Percentiles rank a stretch among this genome's conserved stretches.
Evolutionary conservation across 2,113 vertebrate species (phyloP).

Genomic region (Ranitomeya imitator): DNA sequence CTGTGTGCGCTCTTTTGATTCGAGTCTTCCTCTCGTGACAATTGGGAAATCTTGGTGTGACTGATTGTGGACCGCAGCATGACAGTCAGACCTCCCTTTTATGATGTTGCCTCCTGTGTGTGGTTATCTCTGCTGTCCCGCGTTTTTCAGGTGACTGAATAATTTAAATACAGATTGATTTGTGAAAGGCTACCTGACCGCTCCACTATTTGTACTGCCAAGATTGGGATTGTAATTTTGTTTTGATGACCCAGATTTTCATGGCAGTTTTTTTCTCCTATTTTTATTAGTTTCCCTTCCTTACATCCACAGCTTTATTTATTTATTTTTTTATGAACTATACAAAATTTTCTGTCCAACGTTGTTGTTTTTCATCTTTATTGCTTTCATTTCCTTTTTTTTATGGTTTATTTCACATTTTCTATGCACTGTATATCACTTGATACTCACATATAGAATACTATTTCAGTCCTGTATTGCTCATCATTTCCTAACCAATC

Average conservation of each 20-base stretch:
- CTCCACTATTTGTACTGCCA: constrained; percentile 16
- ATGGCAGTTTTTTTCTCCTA: not conserved
- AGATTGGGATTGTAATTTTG: constrained; percentile 40
- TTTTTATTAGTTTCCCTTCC: not conserved
- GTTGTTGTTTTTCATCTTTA: not conserved
- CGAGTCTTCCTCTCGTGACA: too few relatives aligned
- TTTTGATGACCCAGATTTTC: constrained; percentile 46
- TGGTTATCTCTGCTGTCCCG: not conserved
- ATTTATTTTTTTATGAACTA: not conserved
- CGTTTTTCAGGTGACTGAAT: constrained; percentile 2
- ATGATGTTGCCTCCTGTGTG: not conserved
- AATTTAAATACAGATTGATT: constrained; percentile 45
- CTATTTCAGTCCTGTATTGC: not conserved
- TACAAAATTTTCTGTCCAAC: not conserved
- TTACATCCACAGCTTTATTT: too few relatives aligned
- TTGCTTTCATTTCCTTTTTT: not conserved
- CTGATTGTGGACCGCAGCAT: not conserved
- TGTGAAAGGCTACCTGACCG: constrained; percentile 36
- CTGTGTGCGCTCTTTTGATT: not conserved
- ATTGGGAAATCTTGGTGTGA: constrained; percentile 18
- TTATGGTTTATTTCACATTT: not conserved
- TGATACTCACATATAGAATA: too few relatives aligned
- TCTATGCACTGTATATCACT: not conserved
- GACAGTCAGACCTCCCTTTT: not conserved
- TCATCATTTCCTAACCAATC: constrained; percentile 15